phyloP scores from a whole-genome alignment of 2,888 invertebrate genomes.

The Anarsia innoxiella region DNA sequence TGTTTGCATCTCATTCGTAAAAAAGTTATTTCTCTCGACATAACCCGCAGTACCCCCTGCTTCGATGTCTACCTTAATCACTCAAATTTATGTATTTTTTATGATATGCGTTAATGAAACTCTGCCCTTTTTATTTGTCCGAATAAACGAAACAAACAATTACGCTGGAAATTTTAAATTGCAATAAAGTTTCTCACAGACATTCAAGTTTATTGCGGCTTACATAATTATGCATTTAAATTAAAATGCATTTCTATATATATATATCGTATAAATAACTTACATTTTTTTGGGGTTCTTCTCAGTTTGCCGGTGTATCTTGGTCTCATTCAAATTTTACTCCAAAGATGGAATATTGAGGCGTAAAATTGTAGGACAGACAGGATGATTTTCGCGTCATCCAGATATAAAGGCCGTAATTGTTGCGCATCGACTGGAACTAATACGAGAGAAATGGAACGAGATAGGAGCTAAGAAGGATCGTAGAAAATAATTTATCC shows the following conservation, averaged over 20 bases:
- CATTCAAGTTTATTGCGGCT: slow-evolving; percentile 22
- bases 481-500: slow-evolving; percentile 72
- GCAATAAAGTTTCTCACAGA: slow-evolving; percentile 26
- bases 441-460: slow-evolving; percentile 73
- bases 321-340: slow-evolving; percentile 44
- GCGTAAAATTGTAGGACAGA: slow-evolving; percentile 67
- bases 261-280: too few relatives aligned
- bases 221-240: too few relatives aligned
- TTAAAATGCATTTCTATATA: too few relatives aligned
- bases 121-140: slow-evolving; percentile 40
- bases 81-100: slow-evolving; percentile 63
- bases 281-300: too few relatives aligned
- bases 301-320: too few relatives aligned
- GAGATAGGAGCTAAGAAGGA: slow-evolving; percentile 66
- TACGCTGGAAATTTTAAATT: slow-evolving; percentile 29
- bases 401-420: slow-evolving; percentile 70
- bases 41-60: slow-evolving; percentile 43
- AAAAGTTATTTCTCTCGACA: slow-evolving; percentile 46
- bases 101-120: slow-evolving; percentile 53
- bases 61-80: slow-evolving; percentile 59
- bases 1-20: slow-evolving; percentile 54
- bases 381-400: slow-evolving; percentile 71
- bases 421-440: slow-evolving; percentile 73
- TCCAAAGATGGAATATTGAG: slow-evolving; percentile 53
- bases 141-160: slow-evolving; percentile 31